Percentiles rank a stretch among this genome's conserved stretches.
phyloP scores from a whole-genome alignment of 2,113 vertebrate genomes.

The Tyto alba region DNA sequence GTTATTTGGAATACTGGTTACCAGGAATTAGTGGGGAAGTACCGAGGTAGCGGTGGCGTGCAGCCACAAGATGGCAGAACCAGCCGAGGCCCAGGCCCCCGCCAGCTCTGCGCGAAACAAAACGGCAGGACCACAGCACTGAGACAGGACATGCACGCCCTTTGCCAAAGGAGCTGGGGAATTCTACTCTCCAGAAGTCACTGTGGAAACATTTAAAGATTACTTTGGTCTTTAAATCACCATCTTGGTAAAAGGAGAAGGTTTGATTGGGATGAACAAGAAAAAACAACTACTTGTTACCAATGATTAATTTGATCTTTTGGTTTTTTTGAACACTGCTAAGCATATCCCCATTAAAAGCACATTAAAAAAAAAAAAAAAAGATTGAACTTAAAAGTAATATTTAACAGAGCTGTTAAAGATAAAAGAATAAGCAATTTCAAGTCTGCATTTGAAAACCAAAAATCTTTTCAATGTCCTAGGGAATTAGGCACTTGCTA shows the following conservation, averaged over 20 bases:
- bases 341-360: neutral
- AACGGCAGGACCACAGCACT: no score
- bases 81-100: neutral
- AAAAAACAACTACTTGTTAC: neutral
- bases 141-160: rapidly evolving
- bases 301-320: neutral
- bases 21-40: neutral
- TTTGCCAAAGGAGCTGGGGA: neutral
- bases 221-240: neutral
- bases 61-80: constrained; percentile 50
- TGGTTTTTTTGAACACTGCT: neutral
- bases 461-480: neutral
- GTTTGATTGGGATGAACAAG: neutral
- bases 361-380: neutral
- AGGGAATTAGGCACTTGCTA: neutral
- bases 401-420: neutral
- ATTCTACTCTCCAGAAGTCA: neutral
- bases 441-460: neutral
- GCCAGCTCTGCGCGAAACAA: no score
- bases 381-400: neutral
- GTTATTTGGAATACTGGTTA: neutral
- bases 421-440: neutral
- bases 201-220: neutral
- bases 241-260: neutral
- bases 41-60: neutral